Conservation (phyloP, 37 sponge, comb jelly and placozoan genomes). For the Halichondria panicea region DNA sequence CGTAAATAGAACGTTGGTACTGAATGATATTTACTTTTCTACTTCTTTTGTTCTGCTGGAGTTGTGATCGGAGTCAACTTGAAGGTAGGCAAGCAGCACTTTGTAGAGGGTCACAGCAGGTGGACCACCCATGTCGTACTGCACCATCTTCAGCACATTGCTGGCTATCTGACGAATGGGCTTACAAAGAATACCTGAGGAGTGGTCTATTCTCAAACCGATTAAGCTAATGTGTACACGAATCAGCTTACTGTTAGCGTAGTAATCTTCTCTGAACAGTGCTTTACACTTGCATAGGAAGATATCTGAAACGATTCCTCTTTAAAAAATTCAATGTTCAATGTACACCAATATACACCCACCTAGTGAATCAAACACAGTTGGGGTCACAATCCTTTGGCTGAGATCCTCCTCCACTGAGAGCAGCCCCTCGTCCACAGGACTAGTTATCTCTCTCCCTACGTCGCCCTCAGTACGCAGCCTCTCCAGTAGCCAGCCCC, state of each 20-base stretch:
- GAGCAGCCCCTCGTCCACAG: neutral
- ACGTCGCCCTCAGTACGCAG: neutral
- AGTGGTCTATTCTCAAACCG: neutral
- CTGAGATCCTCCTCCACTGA: neutral
- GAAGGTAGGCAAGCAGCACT: neutral
- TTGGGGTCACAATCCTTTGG: conserved; percentile 1
- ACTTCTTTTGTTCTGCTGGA: conserved; percentile 15
- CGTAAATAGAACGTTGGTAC: neutral
- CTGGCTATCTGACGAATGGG: conserved; percentile 11
- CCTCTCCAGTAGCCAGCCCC: conserved; percentile 27
- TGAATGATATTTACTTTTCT: neutral
- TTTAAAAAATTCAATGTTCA: neutral
- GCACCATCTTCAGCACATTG: conserved; percentile 12
- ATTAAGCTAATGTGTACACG: neutral
- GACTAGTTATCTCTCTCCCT: neutral
- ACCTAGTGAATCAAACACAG: conserved; percentile 29
- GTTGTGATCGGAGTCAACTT: conserved; percentile 3
- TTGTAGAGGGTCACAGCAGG: conserved; percentile 22
- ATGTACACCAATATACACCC: neutral
- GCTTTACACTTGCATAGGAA: conserved; percentile 32
- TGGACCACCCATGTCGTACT: conserved; percentile 14
- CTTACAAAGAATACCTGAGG: neutral
- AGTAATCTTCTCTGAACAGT: neutral
- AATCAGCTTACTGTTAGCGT: neutral
- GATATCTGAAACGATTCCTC: conserved; percentile 7